Conservation (phyloP, 2,888 invertebrate species). For the Lacanobia oleracea region DNA sequence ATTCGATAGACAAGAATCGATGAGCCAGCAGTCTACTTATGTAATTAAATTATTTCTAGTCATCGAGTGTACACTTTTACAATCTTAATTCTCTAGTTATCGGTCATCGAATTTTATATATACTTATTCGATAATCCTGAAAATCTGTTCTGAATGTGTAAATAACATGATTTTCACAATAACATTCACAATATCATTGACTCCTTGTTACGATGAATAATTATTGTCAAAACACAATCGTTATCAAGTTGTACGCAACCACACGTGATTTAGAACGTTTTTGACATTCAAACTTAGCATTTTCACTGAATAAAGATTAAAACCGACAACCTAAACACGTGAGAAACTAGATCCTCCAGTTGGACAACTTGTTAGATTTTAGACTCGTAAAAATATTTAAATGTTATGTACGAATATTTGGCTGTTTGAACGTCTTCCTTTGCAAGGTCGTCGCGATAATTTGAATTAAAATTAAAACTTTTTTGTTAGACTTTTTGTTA, state of each 20-base stretch:
- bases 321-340: slow-evolving; percentile 5
- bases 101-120: slow-evolving; percentile 5
- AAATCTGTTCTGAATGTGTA: not conserved
- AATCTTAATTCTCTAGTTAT: slow-evolving; percentile 11
- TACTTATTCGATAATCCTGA: slow-evolving; percentile 3
- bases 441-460: slow-evolving; percentile 51
- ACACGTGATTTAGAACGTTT: slow-evolving; percentile 11
- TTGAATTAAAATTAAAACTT: slow-evolving; percentile 21
- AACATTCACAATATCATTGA: not conserved
- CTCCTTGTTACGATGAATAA: not conserved
- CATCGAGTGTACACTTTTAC: not conserved
- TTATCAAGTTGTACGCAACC: not conserved
- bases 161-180: not conserved
- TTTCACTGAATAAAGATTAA: slow-evolving; percentile 12
- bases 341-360: slow-evolving; percentile 49
- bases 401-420: slow-evolving; percentile 24
- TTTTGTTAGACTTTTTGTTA: slow-evolving; percentile 30
- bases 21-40: no score
- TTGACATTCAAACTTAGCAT: slow-evolving; percentile 18
- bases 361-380: slow-evolving; percentile 27
- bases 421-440: slow-evolving; percentile 31
- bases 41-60: not conserved
- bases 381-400: slow-evolving; percentile 39
- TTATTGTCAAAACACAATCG: not conserved
- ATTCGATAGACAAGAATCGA: no score